Evolutionary conservation across 2,888 invertebrate species (phyloP), one percentile per base, ranked within the genome.

Genomic region (Hermodice carunculata): DNA sequence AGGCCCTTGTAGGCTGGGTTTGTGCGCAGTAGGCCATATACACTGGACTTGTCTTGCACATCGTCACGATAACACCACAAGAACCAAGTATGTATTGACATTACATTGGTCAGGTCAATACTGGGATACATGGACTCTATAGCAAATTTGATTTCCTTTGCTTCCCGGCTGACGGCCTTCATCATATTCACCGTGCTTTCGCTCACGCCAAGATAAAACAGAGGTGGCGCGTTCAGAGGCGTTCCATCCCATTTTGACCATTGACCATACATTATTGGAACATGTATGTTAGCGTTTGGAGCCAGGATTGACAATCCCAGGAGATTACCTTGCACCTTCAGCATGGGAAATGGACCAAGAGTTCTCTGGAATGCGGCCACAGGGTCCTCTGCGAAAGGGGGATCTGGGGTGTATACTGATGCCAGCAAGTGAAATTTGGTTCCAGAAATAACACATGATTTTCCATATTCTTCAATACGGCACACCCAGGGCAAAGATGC

Each of bases 161-260:
- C 57, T 61, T 81, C 80, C 37, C 77, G 74, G 46, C 76, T 76
- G 2, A 79, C 70, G 26, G 66, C 71, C 2, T 74, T 69, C 32
- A 81, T 59, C 4, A 74, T 46, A 6, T 69, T 63, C 0, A 76
- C 79, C 34, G 76, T 69, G 6, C 37, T 40, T 17, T 78, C 73
- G 54, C 75, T 67, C 1, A 80, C 64, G 1, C 80, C 80, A 66
- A 80, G 76, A 62, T 81, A 81, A 54, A 81, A 79, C 8, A 80
- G 49, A 11, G 79, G 79, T 1, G 70, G 66, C 37, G 75, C 69
- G 4, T 58, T 52, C 24, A 78, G 17, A 1, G 77, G 74, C 17
- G 74, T 64, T 4, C 76, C 76, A 57, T 80, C 76, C 76, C 76
- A 81, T 29, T 74, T 54, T 14, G 61, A 60, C 79, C 80, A 81